Conservation (phyloP, 2,888 invertebrate species). For the Girardia tigrina region DNA sequence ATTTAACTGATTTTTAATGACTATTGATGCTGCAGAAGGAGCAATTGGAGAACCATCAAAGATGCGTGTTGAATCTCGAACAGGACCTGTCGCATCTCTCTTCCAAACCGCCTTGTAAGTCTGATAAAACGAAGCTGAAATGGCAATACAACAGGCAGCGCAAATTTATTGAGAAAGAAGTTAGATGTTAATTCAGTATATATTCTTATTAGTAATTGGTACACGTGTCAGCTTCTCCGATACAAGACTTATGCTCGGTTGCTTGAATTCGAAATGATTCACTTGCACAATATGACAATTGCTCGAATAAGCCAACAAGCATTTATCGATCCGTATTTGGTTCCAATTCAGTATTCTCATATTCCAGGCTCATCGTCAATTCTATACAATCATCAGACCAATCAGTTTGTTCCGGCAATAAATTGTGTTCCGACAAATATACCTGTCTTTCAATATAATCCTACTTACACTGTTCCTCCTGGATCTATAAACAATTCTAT, state of each 20-base stretch:
- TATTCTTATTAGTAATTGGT: neutral
- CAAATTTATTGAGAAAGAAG: constrained; percentile 12
- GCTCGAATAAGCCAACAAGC: neutral
- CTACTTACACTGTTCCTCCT: neutral
- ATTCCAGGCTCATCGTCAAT: constrained; percentile 8
- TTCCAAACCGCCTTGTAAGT: neutral
- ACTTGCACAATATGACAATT: neutral
- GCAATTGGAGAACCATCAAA: constrained; percentile 31
- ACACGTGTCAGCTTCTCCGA: constrained; percentile 20
- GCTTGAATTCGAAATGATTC: constrained; percentile 23
- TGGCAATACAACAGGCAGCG: neutral
- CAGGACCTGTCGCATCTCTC: neutral
- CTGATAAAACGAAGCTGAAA: neutral
- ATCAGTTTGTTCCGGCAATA: neutral
- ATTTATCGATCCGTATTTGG: neutral
- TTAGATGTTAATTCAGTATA: neutral
- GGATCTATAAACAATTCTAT: constrained; percentile 17
- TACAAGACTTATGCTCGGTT: constrained; percentile 32
- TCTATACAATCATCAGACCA: neutral
- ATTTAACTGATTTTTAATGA: no score
- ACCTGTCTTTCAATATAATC: constrained; percentile 19
- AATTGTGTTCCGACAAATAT: constrained; percentile 13
- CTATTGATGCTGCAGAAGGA: no score
- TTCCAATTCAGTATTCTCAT: constrained; percentile 3
- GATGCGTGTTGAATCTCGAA: neutral